A percentile compares a stretch with the other conserved stretches of the same genome.
phyloP scores from a whole-genome alignment of 92 coral and sea anemone species.

The Phymanthus crucifer region DNA sequence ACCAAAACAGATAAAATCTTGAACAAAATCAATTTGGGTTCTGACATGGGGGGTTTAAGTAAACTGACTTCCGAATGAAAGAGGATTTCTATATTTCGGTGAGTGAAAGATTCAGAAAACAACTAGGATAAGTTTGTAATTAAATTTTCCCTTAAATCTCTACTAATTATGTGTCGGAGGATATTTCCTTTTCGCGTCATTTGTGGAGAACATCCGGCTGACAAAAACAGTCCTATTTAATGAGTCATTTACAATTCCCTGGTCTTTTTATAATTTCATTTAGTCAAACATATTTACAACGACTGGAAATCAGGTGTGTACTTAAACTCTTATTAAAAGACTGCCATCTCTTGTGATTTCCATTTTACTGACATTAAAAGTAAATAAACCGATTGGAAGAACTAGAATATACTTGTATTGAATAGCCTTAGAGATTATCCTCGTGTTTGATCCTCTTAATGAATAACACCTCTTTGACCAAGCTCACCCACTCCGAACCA shows the following conservation, averaged over 20 bases:
- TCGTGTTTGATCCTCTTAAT: background rate
- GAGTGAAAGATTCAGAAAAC: background rate
- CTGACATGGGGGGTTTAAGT: background rate
- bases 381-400: slow-evolving; percentile 2
- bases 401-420: background rate
- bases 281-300: slow-evolving; percentile 1
- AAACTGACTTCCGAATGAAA: background rate
- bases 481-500: background rate
- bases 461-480: background rate
- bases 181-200: background rate
- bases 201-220: slow-evolving; percentile 18
- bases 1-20: slow-evolving; percentile 1
- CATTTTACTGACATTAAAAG: background rate
- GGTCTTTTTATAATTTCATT: slow-evolving; percentile 7
- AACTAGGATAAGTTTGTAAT: background rate
- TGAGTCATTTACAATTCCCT: background rate
- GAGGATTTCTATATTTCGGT: background rate
- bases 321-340: background rate
- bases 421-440: background rate
- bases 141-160: background rate
- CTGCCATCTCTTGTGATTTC: background rate
- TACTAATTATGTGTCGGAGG: background rate
- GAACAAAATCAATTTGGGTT: background rate
- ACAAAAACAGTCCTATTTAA: slow-evolving; percentile 22
- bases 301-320: slow-evolving; percentile 5